These are phyloP conservation scores for Rhynchomys soricoides DNA, from an alignment of 2,113 vertebrate genomes.

Conservation along the genomic window DNA sequence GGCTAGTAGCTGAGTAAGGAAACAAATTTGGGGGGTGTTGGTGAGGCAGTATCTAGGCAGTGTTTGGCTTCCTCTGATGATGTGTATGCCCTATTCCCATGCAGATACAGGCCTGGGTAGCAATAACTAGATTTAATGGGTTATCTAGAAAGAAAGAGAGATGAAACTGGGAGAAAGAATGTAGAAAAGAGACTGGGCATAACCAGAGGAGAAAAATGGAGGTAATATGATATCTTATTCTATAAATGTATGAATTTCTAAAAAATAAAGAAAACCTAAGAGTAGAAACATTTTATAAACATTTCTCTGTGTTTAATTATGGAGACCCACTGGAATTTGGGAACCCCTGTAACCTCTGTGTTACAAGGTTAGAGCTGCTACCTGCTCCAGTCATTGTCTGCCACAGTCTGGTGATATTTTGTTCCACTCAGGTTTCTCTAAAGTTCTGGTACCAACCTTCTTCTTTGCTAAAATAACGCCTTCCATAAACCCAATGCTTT, in stretches of 20 bases:
- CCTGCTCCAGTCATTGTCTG: not conserved
- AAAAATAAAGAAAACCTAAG: not conserved
- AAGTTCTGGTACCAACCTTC: not conserved
- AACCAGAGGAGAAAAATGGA: not conserved
- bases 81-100: not conserved
- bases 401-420: not conserved
- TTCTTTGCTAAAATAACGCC: too few relatives aligned
- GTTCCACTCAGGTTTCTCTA: not conserved
- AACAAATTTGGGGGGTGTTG: not conserved
- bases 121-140: not conserved
- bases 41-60: not conserved
- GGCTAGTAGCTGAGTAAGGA: not conserved
- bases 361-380: not conserved
- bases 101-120: too few relatives aligned
- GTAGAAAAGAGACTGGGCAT: not conserved
- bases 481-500: not conserved
- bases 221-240: not conserved
- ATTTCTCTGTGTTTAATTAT: not conserved
- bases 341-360: rapidly evolving
- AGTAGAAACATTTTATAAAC: not conserved
- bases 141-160: not conserved
- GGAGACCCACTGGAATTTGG: not conserved
- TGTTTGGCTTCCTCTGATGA: not conserved
- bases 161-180: not conserved
- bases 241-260: not conserved